Conservation (phyloP, 2,113 vertebrate species). For the Sturnira hondurensis region DNA sequence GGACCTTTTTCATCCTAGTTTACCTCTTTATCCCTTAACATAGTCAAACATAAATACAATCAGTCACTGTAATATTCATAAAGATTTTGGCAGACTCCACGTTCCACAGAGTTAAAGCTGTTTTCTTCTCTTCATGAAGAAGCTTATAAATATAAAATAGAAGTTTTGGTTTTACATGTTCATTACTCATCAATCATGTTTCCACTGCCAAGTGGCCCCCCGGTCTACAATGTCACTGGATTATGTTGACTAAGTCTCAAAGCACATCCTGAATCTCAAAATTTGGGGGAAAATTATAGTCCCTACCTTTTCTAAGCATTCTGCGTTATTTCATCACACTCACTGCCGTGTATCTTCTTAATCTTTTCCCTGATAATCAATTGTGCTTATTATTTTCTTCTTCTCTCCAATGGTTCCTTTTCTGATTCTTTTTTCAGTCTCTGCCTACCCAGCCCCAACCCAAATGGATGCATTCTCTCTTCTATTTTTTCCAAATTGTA, state of each 20-base stretch:
- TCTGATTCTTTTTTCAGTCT: neutral
- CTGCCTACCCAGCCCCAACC: neutral
- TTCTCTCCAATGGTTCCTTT: neutral
- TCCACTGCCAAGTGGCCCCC: neutral
- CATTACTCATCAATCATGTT: neutral
- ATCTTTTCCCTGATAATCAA: neutral
- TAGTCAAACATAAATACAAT: rapidly evolving
- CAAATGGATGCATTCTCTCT: neutral
- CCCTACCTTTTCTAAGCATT: neutral
- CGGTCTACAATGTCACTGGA: rapidly evolving
- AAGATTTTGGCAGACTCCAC: neutral
- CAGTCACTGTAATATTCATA: no score
- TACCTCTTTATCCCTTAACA: neutral
- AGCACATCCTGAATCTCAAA: neutral
- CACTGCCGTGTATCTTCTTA: neutral
- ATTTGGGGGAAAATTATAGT: no score
- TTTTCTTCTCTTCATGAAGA: neutral
- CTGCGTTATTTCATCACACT: neutral
- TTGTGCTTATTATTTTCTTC: neutral
- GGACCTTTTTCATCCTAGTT: no score
- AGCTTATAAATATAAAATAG: neutral
- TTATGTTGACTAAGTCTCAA: neutral
- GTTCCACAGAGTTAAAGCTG: neutral
- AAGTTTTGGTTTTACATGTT: neutral
- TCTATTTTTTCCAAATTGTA: no score